phyloP scores from a whole-genome alignment of 2,113 vertebrate species.

The Phalacrocorax brasilianus region DNA sequence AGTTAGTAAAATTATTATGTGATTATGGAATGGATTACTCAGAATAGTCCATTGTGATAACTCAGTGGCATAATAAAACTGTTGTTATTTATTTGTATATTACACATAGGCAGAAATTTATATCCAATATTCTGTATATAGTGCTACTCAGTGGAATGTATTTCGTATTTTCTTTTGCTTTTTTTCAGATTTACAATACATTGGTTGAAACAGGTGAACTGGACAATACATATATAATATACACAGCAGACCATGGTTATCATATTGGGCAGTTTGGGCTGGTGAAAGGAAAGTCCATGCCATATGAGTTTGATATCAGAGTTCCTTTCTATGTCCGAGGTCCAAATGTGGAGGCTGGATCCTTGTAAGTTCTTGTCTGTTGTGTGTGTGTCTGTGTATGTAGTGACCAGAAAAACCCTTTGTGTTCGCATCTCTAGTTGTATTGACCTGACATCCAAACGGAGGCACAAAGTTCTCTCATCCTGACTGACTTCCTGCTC shows the following conservation, averaged over 20 bases:
- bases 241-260: slow-evolving; percentile 96
- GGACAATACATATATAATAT: slow-evolving; percentile 95
- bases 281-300: slow-evolving; percentile 98
- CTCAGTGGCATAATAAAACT: not conserved
- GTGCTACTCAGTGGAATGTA: not conserved
- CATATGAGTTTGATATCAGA: slow-evolving; percentile 95
- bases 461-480: not conserved
- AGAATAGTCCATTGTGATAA: not conserved
- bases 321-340: slow-evolving; percentile 95
- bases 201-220: slow-evolving; percentile 90
- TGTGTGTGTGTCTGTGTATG: not conserved
- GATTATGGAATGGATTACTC: not conserved
- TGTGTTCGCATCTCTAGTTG: not conserved
- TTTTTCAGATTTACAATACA: slow-evolving; percentile 86
- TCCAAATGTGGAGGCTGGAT: slow-evolving; percentile 91
- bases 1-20: not conserved
- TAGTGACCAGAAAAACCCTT: not conserved
- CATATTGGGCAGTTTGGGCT: slow-evolving; percentile 97
- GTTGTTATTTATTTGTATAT: not conserved
- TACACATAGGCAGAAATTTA: not conserved
- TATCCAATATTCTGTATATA: not conserved
- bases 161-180: not conserved
- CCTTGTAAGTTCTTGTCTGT: slow-evolving; percentile 79
- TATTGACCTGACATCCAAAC: not conserved
- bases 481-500: not conserved